These are phyloP conservation scores for Orientallactaga bullata DNA, from an alignment of 2,113 vertebrate genomes.

Conservation along the genomic window DNA sequence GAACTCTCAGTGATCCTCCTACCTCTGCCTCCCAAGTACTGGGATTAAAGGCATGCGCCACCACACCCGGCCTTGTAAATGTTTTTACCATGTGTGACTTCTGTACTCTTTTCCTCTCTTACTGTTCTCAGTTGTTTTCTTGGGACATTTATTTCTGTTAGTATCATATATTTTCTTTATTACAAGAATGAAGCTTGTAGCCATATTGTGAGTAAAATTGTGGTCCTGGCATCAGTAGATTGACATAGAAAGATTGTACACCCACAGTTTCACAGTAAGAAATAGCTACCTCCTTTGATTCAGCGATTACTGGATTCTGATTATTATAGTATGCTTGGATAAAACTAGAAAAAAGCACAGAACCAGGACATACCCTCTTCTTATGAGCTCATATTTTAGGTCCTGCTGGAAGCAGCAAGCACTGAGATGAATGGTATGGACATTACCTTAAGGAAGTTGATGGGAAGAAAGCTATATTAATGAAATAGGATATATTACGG, in stretches of 20 bases:
- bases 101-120: not conserved
- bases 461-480: not conserved
- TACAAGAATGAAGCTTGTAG: not conserved
- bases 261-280: not conserved
- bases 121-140: conserved; percentile 33
- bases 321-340: not conserved
- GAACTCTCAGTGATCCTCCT: too few relatives aligned
- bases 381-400: not conserved
- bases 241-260: not conserved
- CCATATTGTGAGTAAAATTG: not conserved
- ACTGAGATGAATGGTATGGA: not conserved
- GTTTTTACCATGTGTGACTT: not conserved
- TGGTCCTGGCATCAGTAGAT: not conserved
- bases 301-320: not conserved
- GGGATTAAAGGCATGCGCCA: too few relatives aligned
- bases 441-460: not conserved
- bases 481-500: not conserved
- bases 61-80: too few relatives aligned
- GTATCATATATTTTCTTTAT: not conserved
- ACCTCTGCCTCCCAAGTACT: too few relatives aligned
- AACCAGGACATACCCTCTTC: not conserved
- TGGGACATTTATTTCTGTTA: not conserved
- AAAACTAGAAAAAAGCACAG: not conserved
- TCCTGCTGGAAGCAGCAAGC: not conserved
- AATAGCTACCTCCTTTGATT: not conserved